Evolutionary conservation across 2,113 vertebrate species (phyloP), one percentile per base, ranked within the genome.

Genomic region (Ranitomeya variabilis): DNA sequence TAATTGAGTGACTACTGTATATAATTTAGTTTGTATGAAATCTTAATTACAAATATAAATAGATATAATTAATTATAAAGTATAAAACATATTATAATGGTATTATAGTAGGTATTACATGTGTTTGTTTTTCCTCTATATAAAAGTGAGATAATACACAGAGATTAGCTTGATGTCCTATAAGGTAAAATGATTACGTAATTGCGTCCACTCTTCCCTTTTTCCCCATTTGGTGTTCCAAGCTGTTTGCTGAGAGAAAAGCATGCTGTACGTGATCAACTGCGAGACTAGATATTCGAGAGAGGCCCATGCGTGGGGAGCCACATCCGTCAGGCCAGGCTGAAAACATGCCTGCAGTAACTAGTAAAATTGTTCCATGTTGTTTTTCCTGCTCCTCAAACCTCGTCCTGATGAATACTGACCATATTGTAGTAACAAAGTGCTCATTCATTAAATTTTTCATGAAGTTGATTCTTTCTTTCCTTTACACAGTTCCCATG

Each of bases 381-480:
- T 83, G 82, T 83, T 84, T 84, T 84, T 84, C 82, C 82, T 83
- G 64, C 81, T 83, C 66, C 82, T 69, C 82, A 84, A 84, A 84
- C 82, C 82, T 84, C 51, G 82, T 69, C 64, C 51, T 55, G 82
- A 67, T 84, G 82, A 84, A 84, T 71, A 84, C 82, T 84, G 82
- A 84, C 82, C 82, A 84, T 84, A 71, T 55, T 84, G 71, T 69
- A 55, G 82, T 71, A 84, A 84, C 82, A 84, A 84, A 84, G 82
- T 84, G 52, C 82, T 84, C 82, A 84, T 84, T 84, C 82, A 84
- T 71, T 71, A 26, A 69, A 84, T 2, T 54, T n/a, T 69, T 71
- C 82, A 84, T 71, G 45, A n/a, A 69, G 64, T 18, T 55, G 64
- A 64, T 69, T 69, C 60, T 84, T 69, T 71, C 82, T 84, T 84